phyloP scores from a whole-genome alignment of 1,140 invertebrate species.

The Drosophila tropicalis region DNA sequence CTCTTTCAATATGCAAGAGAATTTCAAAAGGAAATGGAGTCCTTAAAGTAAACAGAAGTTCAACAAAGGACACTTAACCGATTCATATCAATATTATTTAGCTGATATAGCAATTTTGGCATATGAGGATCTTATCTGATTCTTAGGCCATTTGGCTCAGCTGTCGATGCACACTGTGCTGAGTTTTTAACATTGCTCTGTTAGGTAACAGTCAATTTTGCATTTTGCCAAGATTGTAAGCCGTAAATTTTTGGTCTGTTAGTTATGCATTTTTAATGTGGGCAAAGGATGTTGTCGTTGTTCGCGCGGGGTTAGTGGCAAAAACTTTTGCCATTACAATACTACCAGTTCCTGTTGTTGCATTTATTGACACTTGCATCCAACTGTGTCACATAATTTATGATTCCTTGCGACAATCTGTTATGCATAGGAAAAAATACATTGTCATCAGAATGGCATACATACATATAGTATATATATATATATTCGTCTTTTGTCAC shows the following conservation, averaged over 20 bases:
- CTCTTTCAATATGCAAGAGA: too few relatives aligned
- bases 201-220: conserved; percentile 8
- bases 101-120: neutral
- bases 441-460: conserved; percentile 24
- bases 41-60: too few relatives aligned
- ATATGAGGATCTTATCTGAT: neutral
- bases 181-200: conserved; percentile 20
- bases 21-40: too few relatives aligned
- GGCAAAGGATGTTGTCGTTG: neutral
- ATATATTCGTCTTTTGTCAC: conserved; percentile 32
- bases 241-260: conserved; percentile 52
- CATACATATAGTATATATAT: too few relatives aligned
- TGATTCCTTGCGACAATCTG: conserved; percentile 29
- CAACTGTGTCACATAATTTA: conserved; percentile 67
- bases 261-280: conserved; percentile 66
- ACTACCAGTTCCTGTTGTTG: conserved; percentile 42
- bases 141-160: neutral
- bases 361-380: conserved; percentile 67
- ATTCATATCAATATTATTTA: too few relatives aligned
- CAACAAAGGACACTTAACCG: too few relatives aligned
- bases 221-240: conserved; percentile 10
- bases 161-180: neutral
- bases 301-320: neutral
- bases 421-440: conserved; percentile 3
- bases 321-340: conserved; percentile 53